Evolutionary conservation across 2,113 vertebrate genomes (phyloP).

Genomic region (Hypanus sabinus): DNA sequence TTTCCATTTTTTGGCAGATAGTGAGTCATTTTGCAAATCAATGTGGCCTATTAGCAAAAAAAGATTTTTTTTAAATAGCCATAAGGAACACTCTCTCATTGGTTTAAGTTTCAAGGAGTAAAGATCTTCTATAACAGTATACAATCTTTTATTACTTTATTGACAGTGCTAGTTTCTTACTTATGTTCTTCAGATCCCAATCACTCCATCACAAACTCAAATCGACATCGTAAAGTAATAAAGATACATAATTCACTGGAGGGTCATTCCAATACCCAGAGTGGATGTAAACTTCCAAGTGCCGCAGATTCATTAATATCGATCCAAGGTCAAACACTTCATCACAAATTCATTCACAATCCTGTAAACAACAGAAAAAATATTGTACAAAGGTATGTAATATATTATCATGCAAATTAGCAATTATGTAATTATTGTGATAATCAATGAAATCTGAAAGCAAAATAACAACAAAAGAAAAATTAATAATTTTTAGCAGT

Average conservation of each 20-base stretch:
- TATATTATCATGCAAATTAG: too few relatives aligned
- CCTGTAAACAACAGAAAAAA: neutral
- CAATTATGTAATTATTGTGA: neutral
- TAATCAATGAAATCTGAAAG: neutral
- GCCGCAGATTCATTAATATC: neutral
- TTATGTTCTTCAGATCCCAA: neutral
- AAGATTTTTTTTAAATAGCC: neutral
- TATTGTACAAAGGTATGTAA: neutral
- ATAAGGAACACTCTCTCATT: neutral
- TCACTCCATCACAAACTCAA: neutral
- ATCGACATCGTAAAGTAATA: too few relatives aligned
- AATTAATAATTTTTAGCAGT: neutral
- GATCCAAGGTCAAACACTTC: neutral
- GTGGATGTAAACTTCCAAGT: neutral
- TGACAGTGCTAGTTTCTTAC: neutral
- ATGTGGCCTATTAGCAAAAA: neutral
- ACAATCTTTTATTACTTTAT: neutral
- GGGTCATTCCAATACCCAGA: neutral
- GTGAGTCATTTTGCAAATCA: too few relatives aligned
- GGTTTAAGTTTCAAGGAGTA: neutral
- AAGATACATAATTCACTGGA: neutral
- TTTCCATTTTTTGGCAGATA: too few relatives aligned
- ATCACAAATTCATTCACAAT: neutral
- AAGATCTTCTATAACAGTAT: neutral
- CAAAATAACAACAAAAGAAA: neutral